Conservation (phyloP, 2,797 vertebrate species). For the Macroramphosus scolopax region DNA sequence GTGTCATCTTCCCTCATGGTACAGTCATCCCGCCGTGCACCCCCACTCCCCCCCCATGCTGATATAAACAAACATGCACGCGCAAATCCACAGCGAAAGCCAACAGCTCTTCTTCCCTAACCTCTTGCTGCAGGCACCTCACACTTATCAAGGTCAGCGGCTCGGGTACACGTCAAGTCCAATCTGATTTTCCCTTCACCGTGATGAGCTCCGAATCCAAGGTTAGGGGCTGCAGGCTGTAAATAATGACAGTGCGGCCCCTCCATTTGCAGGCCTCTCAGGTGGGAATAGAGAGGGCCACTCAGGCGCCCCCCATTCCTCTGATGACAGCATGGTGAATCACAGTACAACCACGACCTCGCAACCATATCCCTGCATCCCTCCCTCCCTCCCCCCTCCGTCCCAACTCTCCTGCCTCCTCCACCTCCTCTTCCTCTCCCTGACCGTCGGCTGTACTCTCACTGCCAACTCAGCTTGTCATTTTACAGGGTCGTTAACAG, state of each 20-base stretch:
- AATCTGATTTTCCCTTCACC: conserved; percentile 70
- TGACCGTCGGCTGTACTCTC: conserved; percentile 67
- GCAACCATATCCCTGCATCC: conserved; percentile 26
- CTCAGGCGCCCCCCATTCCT: conserved; percentile 59
- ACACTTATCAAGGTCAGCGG: conserved; percentile 77
- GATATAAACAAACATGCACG: conserved; percentile 32
- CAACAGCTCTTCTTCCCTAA: conserved; percentile 59
- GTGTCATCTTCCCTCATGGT: conserved; percentile 57
- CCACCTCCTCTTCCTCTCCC: conserved; percentile 39
- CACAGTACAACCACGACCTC: conserved; percentile 52
- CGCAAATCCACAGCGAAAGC: conserved; percentile 42
- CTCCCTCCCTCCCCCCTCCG: conserved; percentile 13
- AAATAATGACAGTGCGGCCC: conserved; percentile 74
- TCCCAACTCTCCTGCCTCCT: conserved; percentile 48
- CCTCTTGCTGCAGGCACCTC: conserved; percentile 72
- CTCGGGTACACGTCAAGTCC: conserved; percentile 74
- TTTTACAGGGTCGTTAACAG: conserved; percentile 77
- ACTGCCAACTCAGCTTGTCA: conserved; percentile 76
- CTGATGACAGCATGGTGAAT: conserved; percentile 70
- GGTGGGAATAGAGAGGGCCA: conserved; percentile 72
- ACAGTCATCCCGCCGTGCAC: conserved; percentile 37
- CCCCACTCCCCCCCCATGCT: conserved; percentile 16
- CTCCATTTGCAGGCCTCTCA: conserved; percentile 73
- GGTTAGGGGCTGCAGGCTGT: conserved; percentile 76
- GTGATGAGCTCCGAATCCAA: conserved; percentile 73